A percentile compares a stretch with the other conserved stretches of the same genome.
Evolutionary conservation across 2,113 vertebrate genomes (phyloP).

Genomic region (Ageneiosus marmoratus): DNA sequence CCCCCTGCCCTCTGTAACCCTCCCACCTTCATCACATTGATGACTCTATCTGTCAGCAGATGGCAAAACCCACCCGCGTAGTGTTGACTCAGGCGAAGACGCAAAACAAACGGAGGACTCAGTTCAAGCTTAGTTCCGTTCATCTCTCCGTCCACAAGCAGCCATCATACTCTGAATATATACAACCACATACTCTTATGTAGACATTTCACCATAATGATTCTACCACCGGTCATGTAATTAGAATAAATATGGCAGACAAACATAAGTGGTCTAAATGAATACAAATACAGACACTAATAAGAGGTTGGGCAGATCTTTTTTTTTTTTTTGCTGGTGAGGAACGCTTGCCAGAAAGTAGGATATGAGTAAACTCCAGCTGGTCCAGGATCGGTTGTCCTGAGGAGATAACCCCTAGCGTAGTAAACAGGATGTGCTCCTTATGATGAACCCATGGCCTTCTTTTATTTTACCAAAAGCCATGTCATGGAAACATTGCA

Average conservation of each 20-base stretch:
- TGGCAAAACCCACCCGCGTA: constrained; percentile 59
- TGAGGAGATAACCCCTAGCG: neutral
- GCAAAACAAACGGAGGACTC: constrained; percentile 65
- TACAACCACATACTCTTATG: no score
- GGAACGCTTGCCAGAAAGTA: neutral
- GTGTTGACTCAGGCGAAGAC: constrained; percentile 68
- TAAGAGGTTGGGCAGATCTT: no score
- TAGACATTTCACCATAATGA: neutral
- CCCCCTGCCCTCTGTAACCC: constrained; percentile 56
- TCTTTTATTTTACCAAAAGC: constrained; percentile 35
- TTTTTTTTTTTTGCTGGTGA: neutral
- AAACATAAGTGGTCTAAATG: neutral
- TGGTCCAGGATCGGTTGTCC: constrained; percentile 11
- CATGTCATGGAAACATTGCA: constrained; percentile 66
- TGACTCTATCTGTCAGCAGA: constrained; percentile 71
- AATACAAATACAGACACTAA: neutral
- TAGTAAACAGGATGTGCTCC: constrained; percentile 47
- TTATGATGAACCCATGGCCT: constrained; percentile 3
- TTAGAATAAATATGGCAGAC: neutral
- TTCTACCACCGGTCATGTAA: neutral
- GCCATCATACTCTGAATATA: neutral
- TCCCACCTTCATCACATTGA: constrained; percentile 49
- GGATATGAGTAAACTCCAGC: neutral
- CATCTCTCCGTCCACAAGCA: constrained; percentile 17
- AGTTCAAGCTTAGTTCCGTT: constrained; percentile 20